A percentile compares a stretch with the other conserved stretches of the same genome.
Evolutionary conservation across 2,888 invertebrate species (phyloP).

Genomic region (Amblyjoppa fuscipennis): DNA sequence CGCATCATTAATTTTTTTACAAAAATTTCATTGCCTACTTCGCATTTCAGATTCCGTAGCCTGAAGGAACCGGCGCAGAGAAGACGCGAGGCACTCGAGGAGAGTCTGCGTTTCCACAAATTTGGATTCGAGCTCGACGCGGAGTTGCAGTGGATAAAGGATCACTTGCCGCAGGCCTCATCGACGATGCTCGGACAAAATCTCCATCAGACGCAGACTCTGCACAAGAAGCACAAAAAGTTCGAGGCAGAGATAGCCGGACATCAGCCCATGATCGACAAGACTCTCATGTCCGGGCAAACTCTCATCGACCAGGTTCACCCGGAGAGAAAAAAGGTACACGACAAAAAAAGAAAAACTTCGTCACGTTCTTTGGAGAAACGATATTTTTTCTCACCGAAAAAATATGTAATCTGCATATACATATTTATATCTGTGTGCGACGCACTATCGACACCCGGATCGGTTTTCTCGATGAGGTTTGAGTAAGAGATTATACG

Average conservation of each 20-base stretch:
- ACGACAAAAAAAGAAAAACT: slow-evolving; percentile 6
- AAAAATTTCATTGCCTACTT: neutral
- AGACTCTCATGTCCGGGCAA: slow-evolving; percentile 93
- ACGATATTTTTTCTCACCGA: neutral
- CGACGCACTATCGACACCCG: slow-evolving; percentile 47
- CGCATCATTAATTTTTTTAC: neutral
- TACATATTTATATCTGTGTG: neutral
- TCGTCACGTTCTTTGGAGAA: neutral
- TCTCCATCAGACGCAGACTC: slow-evolving; percentile 96
- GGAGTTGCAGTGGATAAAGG: slow-evolving; percentile 98
- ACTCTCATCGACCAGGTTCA: slow-evolving; percentile 91
- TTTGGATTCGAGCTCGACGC: slow-evolving; percentile 97
- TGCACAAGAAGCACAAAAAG: slow-evolving; percentile 97
- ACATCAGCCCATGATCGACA: slow-evolving; percentile 94
- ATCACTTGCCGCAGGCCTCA: slow-evolving; percentile 93
- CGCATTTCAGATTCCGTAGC: slow-evolving; percentile 86
- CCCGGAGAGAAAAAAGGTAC: slow-evolving; percentile 92
- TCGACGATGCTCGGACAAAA: slow-evolving; percentile 93
- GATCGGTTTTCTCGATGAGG: slow-evolving; percentile 31
- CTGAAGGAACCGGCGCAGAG: slow-evolving; percentile 90
- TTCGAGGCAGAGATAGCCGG: slow-evolving; percentile 95
- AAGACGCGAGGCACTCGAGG: slow-evolving; percentile 92
- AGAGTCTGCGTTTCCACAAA: slow-evolving; percentile 94
- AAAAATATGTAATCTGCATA: slow-evolving; percentile 1
- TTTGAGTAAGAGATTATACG: slow-evolving; percentile 69